Evolutionary conservation across 2,797 vertebrate genomes (phyloP).

Genomic region (Novumbra hubbsi): DNA sequence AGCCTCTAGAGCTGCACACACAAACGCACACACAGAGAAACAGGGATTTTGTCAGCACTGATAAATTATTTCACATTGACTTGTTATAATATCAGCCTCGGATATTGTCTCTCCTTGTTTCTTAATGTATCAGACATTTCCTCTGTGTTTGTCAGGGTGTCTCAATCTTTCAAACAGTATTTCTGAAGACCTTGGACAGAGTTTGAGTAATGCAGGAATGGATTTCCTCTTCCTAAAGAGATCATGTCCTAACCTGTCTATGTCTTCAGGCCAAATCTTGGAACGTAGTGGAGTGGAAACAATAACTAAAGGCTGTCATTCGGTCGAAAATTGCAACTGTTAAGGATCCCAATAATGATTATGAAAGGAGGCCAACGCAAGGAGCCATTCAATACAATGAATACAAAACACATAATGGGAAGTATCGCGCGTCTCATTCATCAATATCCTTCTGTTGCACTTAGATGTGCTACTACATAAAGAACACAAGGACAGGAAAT

Average conservation of each 20-base stretch:
- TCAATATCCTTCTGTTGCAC: neutral
- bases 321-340: neutral
- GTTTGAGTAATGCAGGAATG: neutral
- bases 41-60: neutral
- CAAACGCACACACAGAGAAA: slow-evolving; percentile 12
- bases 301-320: neutral
- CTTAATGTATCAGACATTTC: no score
- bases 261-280: neutral
- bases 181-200: neutral
- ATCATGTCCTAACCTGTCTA: neutral
- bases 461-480: neutral
- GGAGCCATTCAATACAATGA: neutral
- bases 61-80: neutral
- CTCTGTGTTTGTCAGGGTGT: no score
- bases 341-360: neutral
- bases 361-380: neutral
- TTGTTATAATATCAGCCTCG: neutral
- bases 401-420: neutral
- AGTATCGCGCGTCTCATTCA: neutral
- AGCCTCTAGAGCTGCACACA: slow-evolving; percentile 60
- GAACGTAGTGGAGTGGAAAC: neutral
- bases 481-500: neutral
- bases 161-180: no score
- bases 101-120: no score
- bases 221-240: neutral